Evolutionary conservation across 35 echinoderm and acorn worm genomes (phyloP).

Genomic region (Lytechinus variegatus): DNA sequence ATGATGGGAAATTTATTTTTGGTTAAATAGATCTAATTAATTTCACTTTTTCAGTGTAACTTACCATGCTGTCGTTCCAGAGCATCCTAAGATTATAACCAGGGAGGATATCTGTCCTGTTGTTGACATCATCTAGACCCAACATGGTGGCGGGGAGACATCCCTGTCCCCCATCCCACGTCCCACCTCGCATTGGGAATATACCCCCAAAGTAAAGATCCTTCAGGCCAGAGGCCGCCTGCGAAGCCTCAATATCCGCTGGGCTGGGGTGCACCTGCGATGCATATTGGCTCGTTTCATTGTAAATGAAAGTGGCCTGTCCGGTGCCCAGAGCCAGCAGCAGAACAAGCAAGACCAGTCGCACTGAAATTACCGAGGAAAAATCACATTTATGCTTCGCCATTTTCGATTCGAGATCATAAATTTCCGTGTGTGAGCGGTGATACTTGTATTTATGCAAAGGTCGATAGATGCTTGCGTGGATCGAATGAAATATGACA

Average conservation of each 20-base stretch:
- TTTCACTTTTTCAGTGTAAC: slow-evolving; percentile 17
- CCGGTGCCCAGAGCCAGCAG: neutral
- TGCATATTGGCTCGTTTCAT: neutral
- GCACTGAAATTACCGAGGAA: neutral
- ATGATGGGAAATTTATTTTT: too few species aligned
- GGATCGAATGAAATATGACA: slow-evolving; percentile 1
- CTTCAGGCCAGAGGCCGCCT: slow-evolving; percentile 26
- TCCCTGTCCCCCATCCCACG: slow-evolving; percentile 88
- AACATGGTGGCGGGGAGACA: slow-evolving; percentile 78
- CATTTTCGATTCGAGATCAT: neutral
- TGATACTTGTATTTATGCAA: neutral
- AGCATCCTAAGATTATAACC: slow-evolving; percentile 83
- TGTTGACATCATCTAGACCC: slow-evolving; percentile 86
- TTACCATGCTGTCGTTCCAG: slow-evolving; percentile 91
- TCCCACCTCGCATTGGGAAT: slow-evolving; percentile 78
- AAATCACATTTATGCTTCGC: slow-evolving; percentile 1
- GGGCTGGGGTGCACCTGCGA: neutral
- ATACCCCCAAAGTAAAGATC: slow-evolving; percentile 83
- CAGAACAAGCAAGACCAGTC: neutral
- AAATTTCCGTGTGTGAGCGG: neutral
- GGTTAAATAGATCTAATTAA: neutral
- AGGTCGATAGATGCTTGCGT: slow-evolving; percentile 1
- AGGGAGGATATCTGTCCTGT: slow-evolving; percentile 83
- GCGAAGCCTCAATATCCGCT: neutral
- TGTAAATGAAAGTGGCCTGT: neutral